Percentiles rank a stretch among this genome's conserved stretches.
Evolutionary conservation across 2,797 vertebrate species (phyloP).

Genomic region (Eleutherodactylus coqui): DNA sequence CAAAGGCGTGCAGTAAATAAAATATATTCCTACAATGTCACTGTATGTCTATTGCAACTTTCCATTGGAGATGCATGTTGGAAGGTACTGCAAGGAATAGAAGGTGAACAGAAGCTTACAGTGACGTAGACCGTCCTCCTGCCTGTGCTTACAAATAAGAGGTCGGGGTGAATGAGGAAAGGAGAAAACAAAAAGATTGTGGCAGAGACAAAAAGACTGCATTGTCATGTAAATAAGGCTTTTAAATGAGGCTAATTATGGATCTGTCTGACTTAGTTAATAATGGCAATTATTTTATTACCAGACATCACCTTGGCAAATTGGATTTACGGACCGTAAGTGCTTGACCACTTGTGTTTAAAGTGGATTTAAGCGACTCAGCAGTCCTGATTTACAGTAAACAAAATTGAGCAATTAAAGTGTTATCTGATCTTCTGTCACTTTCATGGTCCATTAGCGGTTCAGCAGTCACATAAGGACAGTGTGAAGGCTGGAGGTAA

Average conservation of each 20-base stretch:
- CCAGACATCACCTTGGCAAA: conserved; percentile 44
- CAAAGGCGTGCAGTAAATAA: too few relatives aligned
- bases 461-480: conserved; percentile 6
- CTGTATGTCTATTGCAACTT: too few relatives aligned
- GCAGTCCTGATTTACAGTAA: conserved; percentile 40
- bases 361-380: conserved; percentile 24
- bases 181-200: background rate
- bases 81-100: too few relatives aligned
- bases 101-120: background rate
- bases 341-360: conserved; percentile 24
- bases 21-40: too few relatives aligned
- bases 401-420: conserved; percentile 38
- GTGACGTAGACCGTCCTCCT: background rate
- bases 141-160: background rate
- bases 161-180: background rate
- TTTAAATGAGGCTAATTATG: conserved; percentile 17
- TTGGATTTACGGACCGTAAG: conserved; percentile 40
- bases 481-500: background rate
- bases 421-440: conserved; percentile 34
- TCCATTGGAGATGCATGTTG: too few relatives aligned
- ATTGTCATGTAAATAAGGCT: conserved; percentile 23
- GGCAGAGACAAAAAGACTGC: background rate
- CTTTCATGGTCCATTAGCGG: conserved; percentile 31
- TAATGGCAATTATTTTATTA: conserved; percentile 48
- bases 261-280: conserved; percentile 26